Evolutionary conservation across 2,113 vertebrate genomes (phyloP).

Genomic region (Solea senegalensis): DNA sequence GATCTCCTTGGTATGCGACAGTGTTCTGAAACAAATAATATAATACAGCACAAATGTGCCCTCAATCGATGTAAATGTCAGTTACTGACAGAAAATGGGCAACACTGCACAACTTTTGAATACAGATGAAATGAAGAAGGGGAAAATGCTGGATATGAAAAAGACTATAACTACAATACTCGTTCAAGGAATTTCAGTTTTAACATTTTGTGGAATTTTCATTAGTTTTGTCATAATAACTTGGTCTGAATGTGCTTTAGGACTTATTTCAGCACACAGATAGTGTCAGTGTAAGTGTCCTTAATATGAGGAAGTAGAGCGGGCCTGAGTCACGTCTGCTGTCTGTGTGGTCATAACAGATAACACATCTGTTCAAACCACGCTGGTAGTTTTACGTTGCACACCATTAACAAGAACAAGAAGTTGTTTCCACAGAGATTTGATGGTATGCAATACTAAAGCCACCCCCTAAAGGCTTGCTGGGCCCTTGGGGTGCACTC

Average conservation of each 20-base stretch:
- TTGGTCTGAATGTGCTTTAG: too few relatives aligned
- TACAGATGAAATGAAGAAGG: background rate
- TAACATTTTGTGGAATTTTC: background rate
- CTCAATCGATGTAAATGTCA: slow-evolving; percentile 8
- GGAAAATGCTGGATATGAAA: background rate
- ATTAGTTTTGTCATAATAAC: background rate
- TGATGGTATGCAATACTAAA: slow-evolving; percentile 49
- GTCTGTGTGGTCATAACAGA: slow-evolving; percentile 25
- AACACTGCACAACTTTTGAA: background rate
- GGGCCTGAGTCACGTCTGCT: slow-evolving; percentile 13
- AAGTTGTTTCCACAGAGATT: slow-evolving; percentile 51
- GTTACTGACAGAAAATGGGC: background rate
- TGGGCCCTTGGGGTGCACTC: slow-evolving; percentile 39
- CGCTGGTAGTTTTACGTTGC: slow-evolving; percentile 19
- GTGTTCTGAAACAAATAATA: slow-evolving; percentile 6
- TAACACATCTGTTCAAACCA: slow-evolving; percentile 26
- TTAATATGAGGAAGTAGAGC: background rate
- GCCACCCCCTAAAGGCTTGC: slow-evolving; percentile 32
- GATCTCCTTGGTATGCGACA: background rate
- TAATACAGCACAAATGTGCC: background rate
- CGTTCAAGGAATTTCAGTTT: background rate
- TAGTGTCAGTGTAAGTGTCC: slow-evolving; percentile 2
- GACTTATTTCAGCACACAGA: background rate
- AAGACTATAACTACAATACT: background rate
- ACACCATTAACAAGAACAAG: slow-evolving; percentile 30